Base-by-base conservation (phyloP, 2,113 vertebrate species). In the Lepidothrix coronata region DNA sequence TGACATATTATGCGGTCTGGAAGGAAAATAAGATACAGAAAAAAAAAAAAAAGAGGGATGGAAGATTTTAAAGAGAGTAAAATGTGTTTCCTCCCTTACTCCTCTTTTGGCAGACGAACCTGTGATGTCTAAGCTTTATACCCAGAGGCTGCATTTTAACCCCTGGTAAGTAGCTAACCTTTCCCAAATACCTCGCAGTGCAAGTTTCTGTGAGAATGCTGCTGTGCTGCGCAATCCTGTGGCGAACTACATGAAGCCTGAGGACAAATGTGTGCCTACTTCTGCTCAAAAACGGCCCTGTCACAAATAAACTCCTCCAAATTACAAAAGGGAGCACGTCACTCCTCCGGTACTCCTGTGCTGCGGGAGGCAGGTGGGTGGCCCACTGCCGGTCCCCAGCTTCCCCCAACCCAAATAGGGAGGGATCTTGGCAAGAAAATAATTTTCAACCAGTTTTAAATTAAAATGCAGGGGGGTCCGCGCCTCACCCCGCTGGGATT, bases 381-480 rank as follows among this genome's bases (percentile, higher is more conserved):
- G 14, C 33, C 11, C 33, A 3, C 13, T 3, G 6, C 4, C 8
- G 7, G 7, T 25, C 11, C 5, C 13, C 78, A 20, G 46, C 59
- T 66, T 4, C 4, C 27, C 8, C 2, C 30, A 28, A n/a, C 27
- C 30, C 12, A 5, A 54, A 20, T 0, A 12, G 27, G 28, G 20
- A 23, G 22, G 6, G 13, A 8, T 25, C 43, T 43, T 54, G 1
- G 2, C 44, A 19, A 57, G 28, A 25, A 49, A 59, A 25, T 11
- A 49, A 18, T 44, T n/a, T 67, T 12, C 8, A 3, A 31, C 14
- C 11, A 12, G 51, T 21, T 75, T 18, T 11, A 43, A 55, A 27
- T 23, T 1, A 4, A 1, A 22, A 3, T 0, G 30, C 31, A 6
- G 28, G 19, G 8, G 30, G 12, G 3, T 1, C 5, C 15, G 2